These are phyloP conservation scores for Mola mola DNA, from an alignment of 2,113 vertebrate genomes.

Conservation along the genomic window DNA sequence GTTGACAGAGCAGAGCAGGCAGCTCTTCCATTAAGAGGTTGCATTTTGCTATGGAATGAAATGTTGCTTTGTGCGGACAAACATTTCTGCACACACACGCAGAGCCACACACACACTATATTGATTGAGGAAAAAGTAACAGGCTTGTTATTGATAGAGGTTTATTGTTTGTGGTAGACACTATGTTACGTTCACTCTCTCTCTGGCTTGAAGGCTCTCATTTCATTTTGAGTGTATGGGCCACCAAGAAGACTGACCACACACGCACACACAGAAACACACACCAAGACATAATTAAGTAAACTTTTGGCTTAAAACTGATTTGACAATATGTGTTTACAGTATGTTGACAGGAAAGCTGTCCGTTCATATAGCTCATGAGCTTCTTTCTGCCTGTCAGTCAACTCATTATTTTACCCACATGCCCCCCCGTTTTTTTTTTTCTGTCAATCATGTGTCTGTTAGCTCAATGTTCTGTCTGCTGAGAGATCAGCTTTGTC, in stretches of 20 bases:
- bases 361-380: background rate
- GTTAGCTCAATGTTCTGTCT: conserved; percentile 31
- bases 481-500: conserved; percentile 28
- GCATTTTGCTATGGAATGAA: conserved; percentile 65
- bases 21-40: conserved; percentile 50
- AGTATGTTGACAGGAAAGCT: background rate
- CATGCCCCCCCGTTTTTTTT: conserved; percentile 1
- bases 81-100: background rate
- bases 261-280: conserved; percentile 1
- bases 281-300: no score
- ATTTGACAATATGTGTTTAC: background rate
- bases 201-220: conserved; percentile 8
- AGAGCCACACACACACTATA: conserved; percentile 20
- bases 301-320: background rate
- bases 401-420: conserved; percentile 18
- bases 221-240: conserved; percentile 18
- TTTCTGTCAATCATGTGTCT: conserved; percentile 28
- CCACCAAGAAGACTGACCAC: conserved; percentile 34
- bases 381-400: background rate
- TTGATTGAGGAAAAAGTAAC: conserved; percentile 47
- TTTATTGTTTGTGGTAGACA: conserved; percentile 36
- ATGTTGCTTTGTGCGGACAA: conserved; percentile 53
- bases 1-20: conserved; percentile 61
- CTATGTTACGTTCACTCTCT: conserved; percentile 39
- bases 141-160: conserved; percentile 51